phyloP scores from a whole-genome alignment of 1,140 invertebrate genomes.

The Trypoxylus dichotomus region DNA sequence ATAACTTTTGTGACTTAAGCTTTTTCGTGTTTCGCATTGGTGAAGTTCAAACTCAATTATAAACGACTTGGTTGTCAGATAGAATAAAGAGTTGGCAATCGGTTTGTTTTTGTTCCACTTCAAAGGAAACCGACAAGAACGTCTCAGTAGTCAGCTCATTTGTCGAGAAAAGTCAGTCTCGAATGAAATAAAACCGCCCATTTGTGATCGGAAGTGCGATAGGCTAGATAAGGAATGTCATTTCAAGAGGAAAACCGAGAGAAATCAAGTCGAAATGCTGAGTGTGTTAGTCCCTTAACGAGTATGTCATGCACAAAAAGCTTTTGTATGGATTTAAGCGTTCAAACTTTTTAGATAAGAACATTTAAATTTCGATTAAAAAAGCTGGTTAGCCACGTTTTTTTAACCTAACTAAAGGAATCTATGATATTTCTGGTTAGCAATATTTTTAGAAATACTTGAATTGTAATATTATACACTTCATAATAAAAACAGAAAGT shows the following conservation, averaged over 20 bases:
- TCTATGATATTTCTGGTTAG: no score
- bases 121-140: neutral
- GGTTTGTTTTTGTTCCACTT: neutral
- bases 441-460: no score
- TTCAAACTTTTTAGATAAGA: no score
- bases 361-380: no score
- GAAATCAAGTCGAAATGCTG: neutral
- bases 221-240: neutral
- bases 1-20: no score
- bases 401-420: no score
- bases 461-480: no score
- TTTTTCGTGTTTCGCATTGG: neutral
- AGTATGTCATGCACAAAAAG: neutral
- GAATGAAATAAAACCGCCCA: constrained; percentile 1
- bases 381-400: no score
- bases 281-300: neutral
- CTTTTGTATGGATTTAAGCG: no score
- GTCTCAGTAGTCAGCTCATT: neutral
- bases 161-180: neutral
- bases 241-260: neutral
- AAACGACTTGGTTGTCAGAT: neutral
- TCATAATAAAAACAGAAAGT: no score
- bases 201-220: neutral
- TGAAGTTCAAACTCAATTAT: neutral
- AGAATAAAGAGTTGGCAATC: neutral